Base-by-base conservation (phyloP, 1,140 invertebrate genomes). In the Lasioglossum albipes region DNA sequence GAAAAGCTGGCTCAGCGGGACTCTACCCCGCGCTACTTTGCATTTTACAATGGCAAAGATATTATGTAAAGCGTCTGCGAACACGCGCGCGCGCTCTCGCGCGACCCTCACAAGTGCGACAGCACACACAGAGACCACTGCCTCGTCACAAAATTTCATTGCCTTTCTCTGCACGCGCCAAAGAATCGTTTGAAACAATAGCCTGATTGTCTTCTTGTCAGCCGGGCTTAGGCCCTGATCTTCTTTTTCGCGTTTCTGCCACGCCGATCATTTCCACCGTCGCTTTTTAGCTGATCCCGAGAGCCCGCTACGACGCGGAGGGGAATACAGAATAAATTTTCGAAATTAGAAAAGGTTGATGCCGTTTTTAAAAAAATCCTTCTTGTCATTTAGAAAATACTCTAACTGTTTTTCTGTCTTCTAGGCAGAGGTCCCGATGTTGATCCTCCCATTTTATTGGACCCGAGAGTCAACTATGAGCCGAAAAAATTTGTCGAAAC, bases 1-100 rank as follows among this genome's bases (percentile, higher is more conserved):
- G 83, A 91, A 90, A 87, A 89, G 90, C 87, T 90, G 87, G 89
- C 87, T 89, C 88, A 88, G 86, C 84, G 84, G 83, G 77, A 82
- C 85, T 83, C 84, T 64, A 74, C 75, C 87, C 89, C 79, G 84
- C 86, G 84, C 87, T 89, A 85, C 89, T 92, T 92, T 92, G 87
- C 89, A 90, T 92, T 91, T 92, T 91, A 92, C 89, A 92, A 92
- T 90, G 82, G 90, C 87, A 91, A 91, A 90, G 89, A 90, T 90
- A 90, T 92, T 92, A 92, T 90, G 91, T 89, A 91, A 92, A 91
- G 87, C 89, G 86, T 79, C 69, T 67, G 70, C 61, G 71, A 81
- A 62, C 84, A 78, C 82, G 75, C 45, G 41, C 13, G 45, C 59
- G 5, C 81, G 45, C 59, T 2, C 81, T 4, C n/a, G n/a, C 41